Conservation (phyloP, 2,888 invertebrate genomes). For the Cactoblastis cactorum region DNA sequence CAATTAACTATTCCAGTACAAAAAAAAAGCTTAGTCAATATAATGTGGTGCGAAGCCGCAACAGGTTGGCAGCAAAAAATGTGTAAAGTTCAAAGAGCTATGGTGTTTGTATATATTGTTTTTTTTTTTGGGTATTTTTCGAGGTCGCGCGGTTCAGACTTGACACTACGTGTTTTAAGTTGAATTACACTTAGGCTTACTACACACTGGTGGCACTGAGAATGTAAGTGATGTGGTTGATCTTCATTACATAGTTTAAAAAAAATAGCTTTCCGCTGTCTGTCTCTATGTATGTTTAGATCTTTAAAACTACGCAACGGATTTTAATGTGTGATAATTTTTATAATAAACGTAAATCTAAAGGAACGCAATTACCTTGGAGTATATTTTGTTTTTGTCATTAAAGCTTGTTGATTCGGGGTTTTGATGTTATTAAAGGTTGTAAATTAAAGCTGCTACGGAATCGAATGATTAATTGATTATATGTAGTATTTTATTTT, state of each 20-base stretch:
- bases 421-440: neutral
- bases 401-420: neutral
- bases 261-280: no score
- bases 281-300: no score
- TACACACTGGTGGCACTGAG: no score
- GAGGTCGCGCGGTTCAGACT: slow-evolving; percentile 53
- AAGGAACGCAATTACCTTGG: neutral
- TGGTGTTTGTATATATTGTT: slow-evolving; percentile 53
- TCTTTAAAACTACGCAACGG: no score
- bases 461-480: no score
- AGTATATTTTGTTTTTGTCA: neutral
- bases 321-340: no score
- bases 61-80: slow-evolving; percentile 49
- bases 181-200: neutral
- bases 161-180: slow-evolving; percentile 38
- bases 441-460: neutral
- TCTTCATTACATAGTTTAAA: no score
- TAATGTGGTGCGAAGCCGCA: slow-evolving; percentile 36
- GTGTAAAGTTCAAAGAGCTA: slow-evolving; percentile 56
- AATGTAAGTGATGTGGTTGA: no score
- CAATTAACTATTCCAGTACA: neutral
- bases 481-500: no score
- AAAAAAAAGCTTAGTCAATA: slow-evolving; percentile 40
- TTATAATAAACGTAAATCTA: slow-evolving; percentile 29
- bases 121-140: slow-evolving; percentile 42